These are phyloP conservation scores for Branchellion lobata DNA, from an alignment of 2,888 invertebrate species.

Conservation along the genomic window DNA sequence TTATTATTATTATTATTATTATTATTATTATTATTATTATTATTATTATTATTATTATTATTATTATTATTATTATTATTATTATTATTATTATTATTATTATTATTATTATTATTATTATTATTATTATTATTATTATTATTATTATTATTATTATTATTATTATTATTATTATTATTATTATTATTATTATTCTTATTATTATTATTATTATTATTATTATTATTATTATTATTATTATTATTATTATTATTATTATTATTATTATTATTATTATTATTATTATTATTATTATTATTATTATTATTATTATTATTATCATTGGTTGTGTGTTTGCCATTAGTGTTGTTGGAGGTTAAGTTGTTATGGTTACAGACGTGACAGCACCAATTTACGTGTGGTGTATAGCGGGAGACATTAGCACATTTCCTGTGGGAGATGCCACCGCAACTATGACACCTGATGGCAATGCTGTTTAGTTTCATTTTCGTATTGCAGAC, in stretches of 20 bases:
- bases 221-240: conserved; percentile 26
- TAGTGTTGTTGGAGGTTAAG: background rate
- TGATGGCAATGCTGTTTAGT: no score
- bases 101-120: conserved; percentile 21
- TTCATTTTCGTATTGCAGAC: no score
- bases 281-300: conserved; percentile 25
- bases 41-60: conserved; percentile 12
- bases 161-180: conserved; percentile 7
- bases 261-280: conserved; percentile 23
- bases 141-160: conserved; percentile 12
- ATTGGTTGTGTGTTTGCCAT: background rate
- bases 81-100: conserved; percentile 15
- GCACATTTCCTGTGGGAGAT: no score
- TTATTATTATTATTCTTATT: conserved; percentile 19
- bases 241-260: conserved; percentile 16
- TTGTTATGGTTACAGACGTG: no score
- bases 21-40: background rate
- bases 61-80: conserved; percentile 19
- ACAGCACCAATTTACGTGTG: no score
- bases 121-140: conserved; percentile 6
- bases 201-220: conserved; percentile 23
- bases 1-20: background rate
- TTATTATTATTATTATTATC: conserved; percentile 20
- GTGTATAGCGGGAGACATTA: no score
- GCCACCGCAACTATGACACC: no score